phyloP scores from a whole-genome alignment of 2,797 vertebrate genomes.

The Limnodromus scolopaceus region DNA sequence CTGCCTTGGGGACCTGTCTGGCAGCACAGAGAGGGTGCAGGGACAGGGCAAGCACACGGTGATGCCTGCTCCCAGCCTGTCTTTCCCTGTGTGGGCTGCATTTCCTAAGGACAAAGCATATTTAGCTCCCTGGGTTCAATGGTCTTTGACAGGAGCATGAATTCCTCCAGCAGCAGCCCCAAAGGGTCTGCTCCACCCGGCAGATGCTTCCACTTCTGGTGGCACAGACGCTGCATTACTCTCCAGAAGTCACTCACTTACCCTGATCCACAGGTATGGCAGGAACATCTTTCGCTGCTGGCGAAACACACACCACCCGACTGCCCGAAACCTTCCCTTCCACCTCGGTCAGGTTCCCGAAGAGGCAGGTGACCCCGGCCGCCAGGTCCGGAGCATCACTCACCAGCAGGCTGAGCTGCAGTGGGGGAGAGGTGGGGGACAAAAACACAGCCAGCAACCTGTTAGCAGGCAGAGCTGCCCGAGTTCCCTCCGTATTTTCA shows the following conservation, averaged over 20 bases:
- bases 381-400: constrained; percentile 93
- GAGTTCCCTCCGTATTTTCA: fast-evolving
- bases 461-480: not conserved
- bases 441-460: not conserved
- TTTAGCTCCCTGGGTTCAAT: not conserved
- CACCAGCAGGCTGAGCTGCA: constrained; percentile 91
- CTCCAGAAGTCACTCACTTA: constrained; percentile 31
- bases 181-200: not conserved
- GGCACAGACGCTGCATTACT: fast-evolving
- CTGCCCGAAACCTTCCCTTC: constrained; percentile 91
- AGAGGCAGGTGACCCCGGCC: constrained; percentile 90
- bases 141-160: not conserved
- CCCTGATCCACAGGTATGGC: constrained; percentile 93
- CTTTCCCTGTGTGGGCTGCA: not conserved
- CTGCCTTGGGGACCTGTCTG: not conserved
- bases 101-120: not conserved
- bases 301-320: constrained; percentile 92
- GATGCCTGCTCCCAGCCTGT: not conserved
- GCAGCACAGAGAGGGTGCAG: fast-evolving
- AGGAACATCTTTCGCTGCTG: constrained; percentile 91
- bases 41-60: not conserved
- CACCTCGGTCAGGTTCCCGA: constrained; percentile 94
- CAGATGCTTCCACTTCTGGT: fast-evolving
- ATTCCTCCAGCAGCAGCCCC: not conserved
- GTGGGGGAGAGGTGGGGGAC: not conserved